phyloP scores from a whole-genome alignment of 1,140 invertebrate species.

The Caenorhabditis elegans region WBcel235 BX284604.4:6585001-6585500 shows the following conservation, averaged over 20 bases:
- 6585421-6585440: too few species aligned
- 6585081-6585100: conserved; percentile 62
- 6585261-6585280: background rate
- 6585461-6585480: too few species aligned
- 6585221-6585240: conserved; percentile 34
- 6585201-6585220: conserved; percentile 39
- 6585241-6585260: conserved; percentile 58
- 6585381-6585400: background rate
- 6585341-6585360: conserved; percentile 8
- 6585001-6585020: background rate
- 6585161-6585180: too few species aligned
- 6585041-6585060: conserved; percentile 55
- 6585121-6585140: conserved; percentile 23
- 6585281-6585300: too few species aligned
- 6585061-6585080: conserved; percentile 64
- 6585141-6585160: background rate
- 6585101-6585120: conserved; percentile 50
- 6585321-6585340: conserved; percentile 26
- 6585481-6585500: background rate
- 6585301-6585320: conserved; percentile 39
- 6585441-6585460: too few species aligned
- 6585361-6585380: conserved; percentile 4
- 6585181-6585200: background rate
- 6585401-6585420: background rate
- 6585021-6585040: background rate